Evolutionary conservation across 2,113 vertebrate genomes (phyloP), one percentile per base, ranked within the genome.

Genomic region (Symphodus melops): DNA sequence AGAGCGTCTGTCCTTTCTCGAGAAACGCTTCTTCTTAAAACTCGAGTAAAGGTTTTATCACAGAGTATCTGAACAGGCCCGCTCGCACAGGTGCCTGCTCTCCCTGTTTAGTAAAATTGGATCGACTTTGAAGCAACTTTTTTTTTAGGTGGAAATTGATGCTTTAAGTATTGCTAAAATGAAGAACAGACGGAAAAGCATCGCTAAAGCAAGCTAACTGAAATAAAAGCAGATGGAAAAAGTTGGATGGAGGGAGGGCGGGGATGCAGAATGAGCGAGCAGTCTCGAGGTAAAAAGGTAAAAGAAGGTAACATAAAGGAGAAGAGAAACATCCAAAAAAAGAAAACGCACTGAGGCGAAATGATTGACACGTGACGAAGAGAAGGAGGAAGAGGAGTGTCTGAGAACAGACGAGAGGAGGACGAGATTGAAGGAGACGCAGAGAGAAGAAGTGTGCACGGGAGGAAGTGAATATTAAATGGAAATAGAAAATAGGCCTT

Each of bases 401-500:
- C 20, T 12, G 63, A 64, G 61, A 48, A 48, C 33, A 25, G 59
- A 51, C 4, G 72, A 52, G 62, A 39, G 54, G 62, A 39, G 54
- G 55, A 56, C 33, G 49, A 20, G 56, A 59, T 25, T 44, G 42
- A 60, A 16, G 51, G 28, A 52, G 57, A 48, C 19, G 52, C 60
- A 82, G 67, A 11, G 56, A 76, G 73, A 48, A 62, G 64, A 48
- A 62, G 64, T 12, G 61, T 61, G 62, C 25, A 49, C 44, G 42
- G 71, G 61, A 82, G 77, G 77, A 85, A 79, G 68, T 17, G 48
- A 81, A 87, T 87, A 86, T 85, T 83, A 79, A 88, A 84, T 86
- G 72, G 75, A 77, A 91, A 87, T 86, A 60, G 79, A 86, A 86
- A 74, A 86, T 88, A 69, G 85, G 84, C 77, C 77, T 86, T 87